phyloP scores from a whole-genome alignment of 2,888 invertebrate genomes.

The Platycheirus rosarum region DNA sequence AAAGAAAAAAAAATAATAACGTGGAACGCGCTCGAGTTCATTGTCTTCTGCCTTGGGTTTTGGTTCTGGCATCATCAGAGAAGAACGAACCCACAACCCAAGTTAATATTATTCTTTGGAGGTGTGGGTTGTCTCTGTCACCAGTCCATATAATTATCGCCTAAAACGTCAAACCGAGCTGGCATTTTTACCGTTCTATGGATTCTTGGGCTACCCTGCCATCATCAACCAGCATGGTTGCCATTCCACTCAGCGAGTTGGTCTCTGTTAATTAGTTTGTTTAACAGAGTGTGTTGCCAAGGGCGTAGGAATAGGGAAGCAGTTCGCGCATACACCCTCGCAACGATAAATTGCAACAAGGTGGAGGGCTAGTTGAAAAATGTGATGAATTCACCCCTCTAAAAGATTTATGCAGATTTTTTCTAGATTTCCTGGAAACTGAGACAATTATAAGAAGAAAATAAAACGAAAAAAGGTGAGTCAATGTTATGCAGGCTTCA shows the following conservation, averaged over 20 bases:
- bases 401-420: constrained; percentile 70
- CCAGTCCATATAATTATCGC: constrained; percentile 51
- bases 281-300: constrained; percentile 72
- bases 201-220: constrained; percentile 49
- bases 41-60: constrained; percentile 50
- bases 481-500: constrained; percentile 43
- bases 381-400: constrained; percentile 49
- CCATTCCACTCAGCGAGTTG: constrained; percentile 59
- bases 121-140: constrained; percentile 18
- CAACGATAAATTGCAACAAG: neutral
- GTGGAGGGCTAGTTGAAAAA: neutral
- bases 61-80: constrained; percentile 14
- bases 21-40: constrained; percentile 53
- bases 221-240: constrained; percentile 12
- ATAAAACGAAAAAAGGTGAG: constrained; percentile 50
- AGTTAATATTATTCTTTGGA: constrained; percentile 24
- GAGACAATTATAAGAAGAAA: constrained; percentile 53
- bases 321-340: neutral
- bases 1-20: constrained; percentile 1
- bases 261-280: constrained; percentile 69
- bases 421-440: constrained; percentile 68
- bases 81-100: constrained; percentile 12
- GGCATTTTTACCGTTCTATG: constrained; percentile 43
- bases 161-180: constrained; percentile 44
- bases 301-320: constrained; percentile 35